A percentile compares a stretch with the other conserved stretches of the same genome.
phyloP scores from a whole-genome alignment of 1,140 invertebrate genomes.

The Drosophila hydei region DNA sequence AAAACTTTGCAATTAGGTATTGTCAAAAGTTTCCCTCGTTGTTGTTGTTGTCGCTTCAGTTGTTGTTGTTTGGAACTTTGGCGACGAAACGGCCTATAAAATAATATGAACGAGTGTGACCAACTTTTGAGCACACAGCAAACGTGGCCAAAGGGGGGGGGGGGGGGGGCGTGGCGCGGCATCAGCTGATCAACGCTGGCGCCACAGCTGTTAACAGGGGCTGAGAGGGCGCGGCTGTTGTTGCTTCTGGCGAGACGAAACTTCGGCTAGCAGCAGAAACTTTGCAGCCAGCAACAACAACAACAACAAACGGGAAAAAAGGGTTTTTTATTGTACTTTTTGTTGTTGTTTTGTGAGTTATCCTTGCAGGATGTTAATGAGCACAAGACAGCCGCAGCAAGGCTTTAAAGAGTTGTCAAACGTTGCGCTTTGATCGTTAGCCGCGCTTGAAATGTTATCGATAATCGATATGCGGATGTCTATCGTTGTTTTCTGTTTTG shows the following conservation, averaged over 20 bases:
- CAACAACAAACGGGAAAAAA: constrained; percentile 14
- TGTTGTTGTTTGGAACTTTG: constrained; percentile 67
- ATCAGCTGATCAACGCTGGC: constrained; percentile 57
- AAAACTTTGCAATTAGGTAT: constrained; percentile 81
- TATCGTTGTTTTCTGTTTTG: too few species aligned
- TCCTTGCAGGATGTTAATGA: too few species aligned
- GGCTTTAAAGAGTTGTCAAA: too few species aligned
- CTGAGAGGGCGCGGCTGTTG: background rate
- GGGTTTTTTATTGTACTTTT: background rate
- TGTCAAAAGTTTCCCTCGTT: constrained; percentile 69
- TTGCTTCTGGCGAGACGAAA: constrained; percentile 51
- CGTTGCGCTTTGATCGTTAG: too few species aligned
- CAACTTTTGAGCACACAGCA: constrained; percentile 41
- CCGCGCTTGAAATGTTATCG: too few species aligned
- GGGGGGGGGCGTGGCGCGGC: background rate
- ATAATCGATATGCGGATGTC: too few species aligned
- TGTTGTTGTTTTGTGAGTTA: too few species aligned
- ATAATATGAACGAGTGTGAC: constrained; percentile 55
- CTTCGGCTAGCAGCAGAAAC: constrained; percentile 65
- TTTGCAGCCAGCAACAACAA: constrained; percentile 52
- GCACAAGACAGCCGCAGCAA: too few species aligned
- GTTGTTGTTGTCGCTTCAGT: constrained; percentile 50
- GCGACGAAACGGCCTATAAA: constrained; percentile 73
- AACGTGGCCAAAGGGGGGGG: constrained; percentile 3
- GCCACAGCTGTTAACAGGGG: constrained; percentile 24